Conservation (phyloP, 2,797 vertebrate species). For the Smutsia temminckii region DNA sequence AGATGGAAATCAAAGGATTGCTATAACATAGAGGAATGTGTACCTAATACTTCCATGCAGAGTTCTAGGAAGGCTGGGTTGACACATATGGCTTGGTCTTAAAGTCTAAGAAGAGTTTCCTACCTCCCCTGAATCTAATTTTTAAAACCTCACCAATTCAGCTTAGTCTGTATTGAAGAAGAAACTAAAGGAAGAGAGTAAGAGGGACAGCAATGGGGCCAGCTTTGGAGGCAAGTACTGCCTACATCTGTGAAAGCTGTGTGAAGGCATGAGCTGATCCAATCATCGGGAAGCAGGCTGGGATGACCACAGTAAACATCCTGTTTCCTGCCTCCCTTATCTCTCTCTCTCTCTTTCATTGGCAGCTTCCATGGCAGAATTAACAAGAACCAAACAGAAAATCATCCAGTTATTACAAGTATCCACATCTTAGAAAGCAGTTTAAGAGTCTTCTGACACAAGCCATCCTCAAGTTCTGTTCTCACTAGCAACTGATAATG, state of each 20-base stretch:
- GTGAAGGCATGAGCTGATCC: too few species aligned
- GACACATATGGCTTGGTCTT: neutral
- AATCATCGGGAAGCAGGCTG: neutral
- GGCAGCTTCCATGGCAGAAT: neutral
- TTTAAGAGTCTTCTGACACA: neutral
- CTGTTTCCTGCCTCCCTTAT: too few species aligned
- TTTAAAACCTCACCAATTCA: too few species aligned
- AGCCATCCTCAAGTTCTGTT: neutral
- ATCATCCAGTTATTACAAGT: neutral
- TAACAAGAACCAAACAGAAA: neutral
- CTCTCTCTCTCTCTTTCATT: neutral
- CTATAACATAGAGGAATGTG: rapidly evolving
- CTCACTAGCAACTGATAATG: neutral
- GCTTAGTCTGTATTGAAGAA: neutral
- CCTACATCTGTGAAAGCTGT: neutral
- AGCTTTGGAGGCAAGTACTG: neutral
- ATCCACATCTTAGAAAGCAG: neutral
- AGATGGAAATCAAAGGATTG: neutral
- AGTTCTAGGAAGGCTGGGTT: too few species aligned
- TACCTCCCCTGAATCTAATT: neutral
- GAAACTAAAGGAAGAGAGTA: neutral
- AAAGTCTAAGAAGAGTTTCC: neutral
- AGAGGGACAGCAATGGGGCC: neutral
- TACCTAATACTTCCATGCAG: rapidly evolving
- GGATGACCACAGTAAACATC: neutral